Base-by-base conservation (phyloP, 2,113 vertebrate genomes). In the Anoplopoma fimbria region DNA sequence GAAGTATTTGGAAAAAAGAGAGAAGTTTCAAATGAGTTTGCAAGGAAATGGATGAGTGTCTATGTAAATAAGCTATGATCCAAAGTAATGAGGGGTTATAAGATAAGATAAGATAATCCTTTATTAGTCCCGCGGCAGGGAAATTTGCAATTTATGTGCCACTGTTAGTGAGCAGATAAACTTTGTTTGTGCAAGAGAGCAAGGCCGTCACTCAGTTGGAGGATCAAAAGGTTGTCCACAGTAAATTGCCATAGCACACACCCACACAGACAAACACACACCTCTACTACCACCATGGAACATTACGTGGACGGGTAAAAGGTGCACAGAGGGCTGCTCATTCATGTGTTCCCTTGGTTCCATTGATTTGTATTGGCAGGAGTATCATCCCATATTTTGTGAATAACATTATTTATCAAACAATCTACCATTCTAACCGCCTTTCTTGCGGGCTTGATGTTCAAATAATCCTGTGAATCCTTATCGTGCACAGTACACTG, bases 221-320 rank as follows among this genome's bases (percentile, higher is more conserved):
- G 79, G 81, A 81, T 83, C 79, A 84, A 85, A 87, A 72, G 51
- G 33, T 33, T 77, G 69, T 64, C 70, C 45, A 55, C 69, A 62
- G 19, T 63, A 4, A 79, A 83, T 75, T 64, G 79, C 67, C 72
- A 23, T 40, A n/a, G 45, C 40, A 68, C 17, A 53, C 42, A 53
- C 31, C n/a, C 33, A 19, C 15, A 63, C 31, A 12, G 17, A 58
- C 45, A 64, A 38, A 33, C 38, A n/a, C 27, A 19, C 8, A 67
- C 36, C 9, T 38, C 31, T 8, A 34, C 36, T 10, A 4, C 23
- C 25, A 47, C 25, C 9, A 47, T 57, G 21, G 33, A 34, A 55
- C 45, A 63, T 36, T 45, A 33, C 2, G 17, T 60, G 42, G 21
- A 3, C 8, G 27, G 8, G 1, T 33, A 33, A 21, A 34, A 21